A percentile compares a stretch with the other conserved stretches of the same genome.
These are phyloP conservation scores for Drosophila lacertosa DNA, from an alignment of 1,140 invertebrate genomes.

Conservation along the genomic window DNA sequence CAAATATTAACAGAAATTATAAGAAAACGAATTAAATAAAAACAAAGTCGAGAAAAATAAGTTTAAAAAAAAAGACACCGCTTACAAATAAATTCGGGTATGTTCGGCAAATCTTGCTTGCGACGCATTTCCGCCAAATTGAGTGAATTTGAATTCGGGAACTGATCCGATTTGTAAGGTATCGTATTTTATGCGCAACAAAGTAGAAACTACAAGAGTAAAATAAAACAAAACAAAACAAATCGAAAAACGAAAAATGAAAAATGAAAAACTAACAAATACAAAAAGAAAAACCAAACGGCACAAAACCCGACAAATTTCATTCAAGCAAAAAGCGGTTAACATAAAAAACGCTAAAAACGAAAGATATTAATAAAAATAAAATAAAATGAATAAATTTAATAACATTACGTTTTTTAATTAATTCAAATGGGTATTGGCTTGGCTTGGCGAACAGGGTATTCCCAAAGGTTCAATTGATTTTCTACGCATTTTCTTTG, in stretches of 20 bases:
- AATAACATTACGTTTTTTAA: slow-evolving; percentile 29
- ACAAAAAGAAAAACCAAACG: slow-evolving; percentile 60
- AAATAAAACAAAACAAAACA: slow-evolving; percentile 41
- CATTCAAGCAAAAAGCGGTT: slow-evolving; percentile 42
- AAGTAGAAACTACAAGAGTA: slow-evolving; percentile 38
- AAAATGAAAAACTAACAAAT: slow-evolving; percentile 52
- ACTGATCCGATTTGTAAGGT: slow-evolving; percentile 33
- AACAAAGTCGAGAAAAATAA: slow-evolving; percentile 29
- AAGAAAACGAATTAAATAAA: slow-evolving; percentile 35
- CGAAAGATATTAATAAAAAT: slow-evolving; percentile 73
- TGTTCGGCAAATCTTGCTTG: slow-evolving; percentile 41
- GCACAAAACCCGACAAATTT: slow-evolving; percentile 46
- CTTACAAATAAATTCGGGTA: slow-evolving; percentile 39
- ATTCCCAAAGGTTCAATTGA: too few relatives aligned
- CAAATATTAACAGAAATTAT: slow-evolving; percentile 18
- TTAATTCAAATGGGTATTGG: slow-evolving; percentile 28
- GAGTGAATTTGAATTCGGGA: slow-evolving; percentile 20
- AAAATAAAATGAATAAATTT: slow-evolving; percentile 74
- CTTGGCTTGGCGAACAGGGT: too few relatives aligned
- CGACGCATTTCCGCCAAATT: slow-evolving; percentile 15
- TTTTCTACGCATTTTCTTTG: too few relatives aligned
- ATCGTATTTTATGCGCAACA: slow-evolving; percentile 62
- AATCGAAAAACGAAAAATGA: slow-evolving; percentile 47
- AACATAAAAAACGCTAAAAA: slow-evolving; percentile 41
- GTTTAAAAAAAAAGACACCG: slow-evolving; percentile 9